These are phyloP conservation scores for Gallinago nigripennis DNA, from an alignment of 2,797 vertebrate genomes.

Conservation along the genomic window DNA sequence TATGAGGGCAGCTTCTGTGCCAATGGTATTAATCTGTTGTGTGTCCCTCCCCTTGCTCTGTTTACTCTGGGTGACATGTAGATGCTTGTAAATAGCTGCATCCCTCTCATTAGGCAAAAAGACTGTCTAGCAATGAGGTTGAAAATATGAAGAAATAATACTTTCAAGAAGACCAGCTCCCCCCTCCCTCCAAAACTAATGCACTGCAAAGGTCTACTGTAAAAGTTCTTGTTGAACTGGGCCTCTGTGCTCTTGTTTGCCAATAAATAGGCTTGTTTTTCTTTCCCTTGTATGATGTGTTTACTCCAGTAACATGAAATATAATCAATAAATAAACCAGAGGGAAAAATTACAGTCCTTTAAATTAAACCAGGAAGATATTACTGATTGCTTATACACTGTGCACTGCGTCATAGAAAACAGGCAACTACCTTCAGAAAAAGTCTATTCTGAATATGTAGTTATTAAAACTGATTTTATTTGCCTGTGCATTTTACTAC, in stretches of 20 bases:
- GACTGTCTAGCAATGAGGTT: slow-evolving; percentile 13
- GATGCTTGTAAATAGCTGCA: not conserved
- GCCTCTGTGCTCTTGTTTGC: not conserved
- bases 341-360: slow-evolving; percentile 51
- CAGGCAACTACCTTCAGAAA: not conserved
- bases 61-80: not conserved
- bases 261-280: slow-evolving; percentile 21
- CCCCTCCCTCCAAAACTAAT: not conserved
- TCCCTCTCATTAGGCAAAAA: slow-evolving; percentile 4
- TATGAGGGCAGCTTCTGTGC: not conserved
- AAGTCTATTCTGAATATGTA: not conserved
- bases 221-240: slow-evolving; percentile 25
- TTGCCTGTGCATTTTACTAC: slow-evolving; percentile 14
- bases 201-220: not conserved
- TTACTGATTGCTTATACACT: slow-evolving; percentile 26
- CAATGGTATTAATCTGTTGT: not conserved
- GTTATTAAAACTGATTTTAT: slow-evolving; percentile 39
- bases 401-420: not conserved
- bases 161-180: not conserved
- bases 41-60: not conserved
- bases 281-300: not conserved
- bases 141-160: not conserved
- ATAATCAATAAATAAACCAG: slow-evolving; percentile 58
- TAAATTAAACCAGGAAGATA: slow-evolving; percentile 62
- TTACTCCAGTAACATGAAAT: slow-evolving; percentile 35